Evolutionary conservation across 2,113 vertebrate genomes (phyloP).

Genomic region (Willisornis vidua): DNA sequence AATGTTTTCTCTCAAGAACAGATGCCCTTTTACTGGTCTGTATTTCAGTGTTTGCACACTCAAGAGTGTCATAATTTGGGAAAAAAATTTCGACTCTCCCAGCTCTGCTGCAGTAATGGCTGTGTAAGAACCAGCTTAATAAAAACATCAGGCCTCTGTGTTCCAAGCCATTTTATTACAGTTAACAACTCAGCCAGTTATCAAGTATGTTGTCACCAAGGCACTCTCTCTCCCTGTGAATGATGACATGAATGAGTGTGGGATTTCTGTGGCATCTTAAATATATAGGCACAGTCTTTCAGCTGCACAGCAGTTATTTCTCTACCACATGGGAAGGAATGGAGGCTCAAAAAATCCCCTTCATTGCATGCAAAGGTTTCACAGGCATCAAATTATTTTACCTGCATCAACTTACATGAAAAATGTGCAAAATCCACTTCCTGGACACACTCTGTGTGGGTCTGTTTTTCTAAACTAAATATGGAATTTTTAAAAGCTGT

Average conservation of each 20-base stretch:
- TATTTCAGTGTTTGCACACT: neutral
- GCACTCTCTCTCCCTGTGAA: neutral
- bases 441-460: neutral
- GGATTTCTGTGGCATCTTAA: neutral
- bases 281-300: neutral
- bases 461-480: neutral
- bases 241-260: neutral
- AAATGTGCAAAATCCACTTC: neutral
- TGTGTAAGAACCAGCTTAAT: neutral
- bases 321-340: neutral
- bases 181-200: conserved; percentile 32
- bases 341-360: neutral
- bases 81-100: neutral
- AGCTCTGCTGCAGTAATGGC: neutral
- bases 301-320: neutral
- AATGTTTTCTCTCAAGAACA: neutral
- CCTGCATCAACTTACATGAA: neutral
- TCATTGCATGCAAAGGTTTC: neutral
- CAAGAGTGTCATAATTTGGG: neutral
- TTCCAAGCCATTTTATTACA: conserved; percentile 17
- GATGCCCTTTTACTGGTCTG: neutral
- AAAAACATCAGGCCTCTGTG: conserved; percentile 3
- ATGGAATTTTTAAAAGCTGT: neutral
- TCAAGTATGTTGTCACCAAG: neutral
- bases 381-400: neutral